Conservation (phyloP, 2,113 vertebrate species). For the Empidonax traillii region DNA sequence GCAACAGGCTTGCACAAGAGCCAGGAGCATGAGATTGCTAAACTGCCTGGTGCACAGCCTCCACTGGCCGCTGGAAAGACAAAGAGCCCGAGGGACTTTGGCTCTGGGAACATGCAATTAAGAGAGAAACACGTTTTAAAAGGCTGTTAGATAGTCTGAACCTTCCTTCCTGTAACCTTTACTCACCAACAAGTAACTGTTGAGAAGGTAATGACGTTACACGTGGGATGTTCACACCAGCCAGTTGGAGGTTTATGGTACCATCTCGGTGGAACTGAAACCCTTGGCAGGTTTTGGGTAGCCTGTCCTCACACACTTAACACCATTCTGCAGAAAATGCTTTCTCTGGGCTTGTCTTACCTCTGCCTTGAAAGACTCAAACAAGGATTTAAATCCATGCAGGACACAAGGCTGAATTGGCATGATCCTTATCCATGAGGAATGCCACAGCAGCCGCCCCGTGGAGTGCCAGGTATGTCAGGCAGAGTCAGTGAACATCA, state of each 20-base stretch:
- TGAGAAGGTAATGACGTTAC: neutral
- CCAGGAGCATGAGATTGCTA: neutral
- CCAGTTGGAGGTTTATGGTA: neutral
- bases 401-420: neutral
- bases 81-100: neutral
- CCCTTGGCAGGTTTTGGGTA: neutral
- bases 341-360: neutral
- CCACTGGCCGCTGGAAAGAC: neutral
- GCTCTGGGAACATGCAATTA: neutral
- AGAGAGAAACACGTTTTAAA: neutral
- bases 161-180: slow-evolving; percentile 10
- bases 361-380: neutral
- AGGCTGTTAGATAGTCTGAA: neutral
- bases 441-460: neutral
- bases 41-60: neutral
- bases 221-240: neutral
- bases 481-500: neutral
- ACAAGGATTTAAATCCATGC: neutral
- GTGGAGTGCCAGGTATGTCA: neutral
- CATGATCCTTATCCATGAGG: neutral
- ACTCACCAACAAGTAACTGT: neutral
- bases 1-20: neutral
- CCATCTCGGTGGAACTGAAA: accelerated
- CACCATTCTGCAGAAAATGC: neutral
- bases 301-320: neutral